Evolutionary conservation across 2,113 vertebrate species (phyloP).

Genomic region (Hepsetus odoe): DNA sequence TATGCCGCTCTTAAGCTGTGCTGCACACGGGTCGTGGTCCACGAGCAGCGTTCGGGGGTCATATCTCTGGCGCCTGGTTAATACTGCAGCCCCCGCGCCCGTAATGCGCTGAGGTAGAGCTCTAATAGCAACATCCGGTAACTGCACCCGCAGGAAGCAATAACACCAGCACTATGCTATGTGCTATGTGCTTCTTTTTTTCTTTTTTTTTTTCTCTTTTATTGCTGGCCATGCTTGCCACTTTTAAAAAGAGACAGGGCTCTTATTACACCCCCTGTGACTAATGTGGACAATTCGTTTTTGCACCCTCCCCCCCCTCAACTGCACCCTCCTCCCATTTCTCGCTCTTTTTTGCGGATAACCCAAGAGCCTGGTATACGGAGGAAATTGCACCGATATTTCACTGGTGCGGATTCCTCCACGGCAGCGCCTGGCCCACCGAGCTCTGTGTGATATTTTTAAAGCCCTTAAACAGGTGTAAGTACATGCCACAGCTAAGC

Average conservation of each 20-base stretch:
- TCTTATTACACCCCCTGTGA: constrained; percentile 58
- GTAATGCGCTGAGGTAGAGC: not conserved
- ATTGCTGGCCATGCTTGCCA: constrained; percentile 22
- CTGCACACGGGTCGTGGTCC: not conserved
- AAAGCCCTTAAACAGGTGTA: constrained; percentile 44
- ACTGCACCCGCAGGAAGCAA: constrained; percentile 42
- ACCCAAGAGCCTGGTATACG: constrained; percentile 18
- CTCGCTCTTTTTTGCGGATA: constrained; percentile 32
- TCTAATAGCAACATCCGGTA: constrained; percentile 33
- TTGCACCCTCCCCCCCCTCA: constrained; percentile 32
- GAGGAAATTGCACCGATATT: constrained; percentile 49
- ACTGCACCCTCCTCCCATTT: constrained; percentile 1
- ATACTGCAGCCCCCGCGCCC: not conserved
- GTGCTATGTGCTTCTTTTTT: not conserved
- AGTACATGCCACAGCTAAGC: constrained; percentile 12
- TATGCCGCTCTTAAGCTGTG: not conserved
- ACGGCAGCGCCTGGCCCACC: not conserved
- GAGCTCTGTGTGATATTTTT: not conserved
- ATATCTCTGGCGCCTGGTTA: constrained; percentile 10
- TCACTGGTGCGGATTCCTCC: constrained; percentile 29
- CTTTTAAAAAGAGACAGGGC: constrained; percentile 30
- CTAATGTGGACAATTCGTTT: constrained; percentile 68
- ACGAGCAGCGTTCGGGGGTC: not conserved
- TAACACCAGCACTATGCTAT: constrained; percentile 25
- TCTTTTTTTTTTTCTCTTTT: constrained; percentile 16